Evolutionary conservation across 1,140 invertebrate species (phyloP).

Genomic region (Drosophila sulfurigaster): DNA sequence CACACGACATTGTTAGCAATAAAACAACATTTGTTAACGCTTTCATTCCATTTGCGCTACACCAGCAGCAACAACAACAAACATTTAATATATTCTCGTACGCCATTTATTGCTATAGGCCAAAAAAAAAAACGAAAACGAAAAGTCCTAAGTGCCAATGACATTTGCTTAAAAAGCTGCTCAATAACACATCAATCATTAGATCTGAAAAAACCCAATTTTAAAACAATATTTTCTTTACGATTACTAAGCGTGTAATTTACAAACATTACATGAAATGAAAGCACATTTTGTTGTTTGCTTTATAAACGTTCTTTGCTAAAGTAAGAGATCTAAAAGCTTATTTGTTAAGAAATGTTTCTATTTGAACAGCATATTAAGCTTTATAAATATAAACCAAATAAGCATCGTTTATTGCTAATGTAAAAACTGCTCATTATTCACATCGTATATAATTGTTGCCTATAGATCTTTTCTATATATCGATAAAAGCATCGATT

Average conservation of each 20-base stretch:
- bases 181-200: slow-evolving; percentile 10
- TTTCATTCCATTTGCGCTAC: slow-evolving; percentile 30
- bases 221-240: not conserved
- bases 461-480: no score
- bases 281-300: no score
- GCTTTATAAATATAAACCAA: no score
- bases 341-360: no score
- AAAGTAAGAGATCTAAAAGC: no score
- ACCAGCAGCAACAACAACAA: slow-evolving; percentile 10
- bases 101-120: slow-evolving; percentile 12
- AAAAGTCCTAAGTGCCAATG: not conserved
- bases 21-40: slow-evolving; percentile 54
- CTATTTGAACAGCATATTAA: no score
- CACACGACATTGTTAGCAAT: slow-evolving; percentile 49
- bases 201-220: not conserved
- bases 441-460: no score
- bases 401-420: no score
- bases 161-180: slow-evolving; percentile 25
- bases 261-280: not conserved
- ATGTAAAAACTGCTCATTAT: no score
- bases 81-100: slow-evolving; percentile 39
- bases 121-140: not conserved
- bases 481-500: no score
- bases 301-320: no score
- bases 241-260: not conserved